These are phyloP conservation scores for Drosophila engyochracea DNA, from an alignment of 2,888 invertebrate genomes.

Conservation along the genomic window DNA sequence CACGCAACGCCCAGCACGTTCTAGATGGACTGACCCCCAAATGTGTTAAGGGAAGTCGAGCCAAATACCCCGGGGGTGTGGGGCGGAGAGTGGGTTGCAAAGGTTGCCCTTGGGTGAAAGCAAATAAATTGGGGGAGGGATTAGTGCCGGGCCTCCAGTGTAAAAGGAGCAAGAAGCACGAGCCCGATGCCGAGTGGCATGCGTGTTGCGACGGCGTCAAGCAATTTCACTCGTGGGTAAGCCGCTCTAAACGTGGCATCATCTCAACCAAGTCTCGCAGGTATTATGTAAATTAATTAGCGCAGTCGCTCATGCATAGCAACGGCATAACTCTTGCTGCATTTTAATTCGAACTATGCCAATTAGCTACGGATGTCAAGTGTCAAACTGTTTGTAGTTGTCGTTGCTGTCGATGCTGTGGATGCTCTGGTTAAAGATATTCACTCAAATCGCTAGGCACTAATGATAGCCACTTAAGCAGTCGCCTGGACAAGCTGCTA, in stretches of 20 bases:
- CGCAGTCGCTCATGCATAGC: constrained; percentile 28
- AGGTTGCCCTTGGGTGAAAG: constrained; percentile 3
- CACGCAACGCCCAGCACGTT: constrained; percentile 57
- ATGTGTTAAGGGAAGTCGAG: constrained; percentile 33
- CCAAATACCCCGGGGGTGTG: no score
- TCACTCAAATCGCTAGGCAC: constrained; percentile 7
- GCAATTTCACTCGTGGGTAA: constrained; percentile 67
- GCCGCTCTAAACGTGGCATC: constrained; percentile 57
- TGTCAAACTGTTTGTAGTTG: constrained; percentile 4
- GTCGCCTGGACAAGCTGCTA: constrained; percentile 1
- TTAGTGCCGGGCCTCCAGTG: constrained; percentile 2
- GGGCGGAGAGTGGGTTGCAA: neutral
- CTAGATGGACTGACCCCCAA: constrained; percentile 73
- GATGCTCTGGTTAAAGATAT: neutral
- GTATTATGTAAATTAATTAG: constrained; percentile 80
- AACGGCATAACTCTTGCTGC: constrained; percentile 36
- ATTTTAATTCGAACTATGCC: constrained; percentile 37
- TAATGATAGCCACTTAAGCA: constrained; percentile 17
- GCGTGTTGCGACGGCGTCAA: constrained; percentile 52
- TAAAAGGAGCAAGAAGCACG: neutral
- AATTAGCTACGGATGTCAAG: neutral
- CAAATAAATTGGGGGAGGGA: neutral
- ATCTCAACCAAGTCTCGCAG: constrained; percentile 50
- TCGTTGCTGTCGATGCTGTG: neutral
- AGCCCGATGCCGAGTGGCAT: constrained; percentile 17